Conservation (phyloP, 2,888 invertebrate species). For the Zhuqinia jingwanae region DNA sequence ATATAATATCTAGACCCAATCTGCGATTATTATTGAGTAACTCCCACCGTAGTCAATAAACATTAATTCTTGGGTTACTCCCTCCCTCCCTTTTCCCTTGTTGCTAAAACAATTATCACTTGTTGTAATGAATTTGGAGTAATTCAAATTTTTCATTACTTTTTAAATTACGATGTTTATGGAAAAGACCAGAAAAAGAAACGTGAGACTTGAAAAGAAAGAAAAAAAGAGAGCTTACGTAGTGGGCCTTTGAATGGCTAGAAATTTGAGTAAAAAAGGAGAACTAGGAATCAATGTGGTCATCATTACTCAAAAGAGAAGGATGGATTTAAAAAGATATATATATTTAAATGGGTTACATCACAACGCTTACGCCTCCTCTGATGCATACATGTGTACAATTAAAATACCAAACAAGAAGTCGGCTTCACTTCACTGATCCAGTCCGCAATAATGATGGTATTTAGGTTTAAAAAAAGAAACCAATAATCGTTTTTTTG, state of each 20-base stretch:
- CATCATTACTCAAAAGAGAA: constrained; percentile 7
- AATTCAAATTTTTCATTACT: constrained; percentile 40
- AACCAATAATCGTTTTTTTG: constrained; percentile 14
- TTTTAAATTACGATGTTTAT: background rate
- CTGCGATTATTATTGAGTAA: no score
- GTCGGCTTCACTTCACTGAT: constrained; percentile 1
- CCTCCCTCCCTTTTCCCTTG: no score
- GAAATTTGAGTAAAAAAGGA: constrained; percentile 34
- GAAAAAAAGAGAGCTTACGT: no score
- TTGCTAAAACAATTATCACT: constrained; percentile 65
- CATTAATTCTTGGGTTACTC: background rate
- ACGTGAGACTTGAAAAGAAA: background rate
- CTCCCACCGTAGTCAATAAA: no score
- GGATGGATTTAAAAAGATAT: background rate
- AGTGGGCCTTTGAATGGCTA: background rate
- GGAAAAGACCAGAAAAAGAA: background rate
- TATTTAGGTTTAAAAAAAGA: no score
- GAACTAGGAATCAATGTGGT: background rate
- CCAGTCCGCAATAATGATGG: background rate
- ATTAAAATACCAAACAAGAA: background rate
- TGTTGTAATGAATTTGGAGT: constrained; percentile 34
- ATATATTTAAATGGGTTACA: background rate
- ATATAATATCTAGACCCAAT: no score
- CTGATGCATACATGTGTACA: background rate
- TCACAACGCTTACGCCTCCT: background rate